Evolutionary conservation across 2,113 vertebrate genomes (phyloP), one percentile per base, ranked within the genome.

Genomic region (Ia io): DNA sequence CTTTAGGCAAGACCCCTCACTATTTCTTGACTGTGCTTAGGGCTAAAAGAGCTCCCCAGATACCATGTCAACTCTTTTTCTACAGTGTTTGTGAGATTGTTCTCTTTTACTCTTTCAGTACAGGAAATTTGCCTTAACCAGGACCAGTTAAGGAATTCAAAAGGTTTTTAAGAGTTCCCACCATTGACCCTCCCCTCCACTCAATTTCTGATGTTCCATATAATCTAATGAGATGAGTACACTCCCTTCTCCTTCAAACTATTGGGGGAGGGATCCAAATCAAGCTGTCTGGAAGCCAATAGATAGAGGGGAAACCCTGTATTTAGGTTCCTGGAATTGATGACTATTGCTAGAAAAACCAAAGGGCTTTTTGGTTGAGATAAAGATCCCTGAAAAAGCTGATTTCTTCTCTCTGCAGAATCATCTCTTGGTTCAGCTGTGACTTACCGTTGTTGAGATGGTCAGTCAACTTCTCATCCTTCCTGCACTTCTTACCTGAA

Each of bases 41-140:
- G 5, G 10, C 69, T 95, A 86, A 95, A 91, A 91, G 37, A 96
- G 49, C 30, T 87, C 47, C 69, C 83, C 53, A 88, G 32, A 83
- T 73, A 85, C 3, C 56, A 10, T 6, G 37, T 82, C 53, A 42
- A 76, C 18, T 40, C 7, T 61, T 20, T 69, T 71, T 84, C 17
- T 44, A 51, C 32, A 78, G 32, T 63, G 28, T 73, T 28, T 65
- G 23, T 87, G 37, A 59, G 47, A 44, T 67, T 91, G 9, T 69
- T 95, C 95, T 67, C n/a, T 93, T 90, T 94, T 90, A 32, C 47
- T 86, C 32, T 22, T 7, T 67, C 16, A 73, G 4, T 51, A 77
- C 4, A 69, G 32, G 23, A 91, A 65, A 83, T 88, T 95, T 56
- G 44, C 30, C 94, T 88, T 90, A 79, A 76, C 30, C 2, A 83